Conservation (phyloP, 2,797 vertebrate genomes). For the Tenualosa thibaudeaui region DNA sequence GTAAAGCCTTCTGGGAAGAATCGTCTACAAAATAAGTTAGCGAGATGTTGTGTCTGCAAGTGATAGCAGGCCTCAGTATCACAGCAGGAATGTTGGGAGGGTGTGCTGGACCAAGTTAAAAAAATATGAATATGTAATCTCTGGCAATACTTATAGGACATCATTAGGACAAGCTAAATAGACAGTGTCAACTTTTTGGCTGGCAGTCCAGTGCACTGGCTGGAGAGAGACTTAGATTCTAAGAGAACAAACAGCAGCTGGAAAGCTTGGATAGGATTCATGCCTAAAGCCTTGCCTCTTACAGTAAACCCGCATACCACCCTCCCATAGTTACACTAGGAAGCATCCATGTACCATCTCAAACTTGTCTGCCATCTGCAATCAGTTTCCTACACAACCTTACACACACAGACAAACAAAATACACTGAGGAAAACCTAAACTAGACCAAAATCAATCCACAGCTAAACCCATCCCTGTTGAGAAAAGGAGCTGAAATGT, state of each 20-base stretch:
- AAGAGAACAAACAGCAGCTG: neutral
- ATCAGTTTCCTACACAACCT: neutral
- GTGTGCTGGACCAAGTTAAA: neutral
- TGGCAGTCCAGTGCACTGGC: neutral
- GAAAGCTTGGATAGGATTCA: neutral
- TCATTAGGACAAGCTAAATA: conserved; percentile 9
- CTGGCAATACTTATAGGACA: neutral
- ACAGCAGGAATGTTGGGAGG: neutral
- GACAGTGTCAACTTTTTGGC: neutral
- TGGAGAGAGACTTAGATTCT: neutral
- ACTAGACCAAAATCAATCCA: neutral
- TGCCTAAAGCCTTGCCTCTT: neutral
- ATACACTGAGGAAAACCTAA: neutral
- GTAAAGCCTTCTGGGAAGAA: conserved; percentile 43
- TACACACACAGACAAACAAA: neutral
- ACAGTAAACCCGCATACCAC: neutral
- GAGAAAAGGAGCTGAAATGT: neutral
- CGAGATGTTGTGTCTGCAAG: neutral
- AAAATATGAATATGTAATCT: conserved; percentile 31
- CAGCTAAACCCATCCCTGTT: neutral
- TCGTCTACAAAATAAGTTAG: neutral
- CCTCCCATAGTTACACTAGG: neutral
- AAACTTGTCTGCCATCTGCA: neutral
- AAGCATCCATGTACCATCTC: neutral
- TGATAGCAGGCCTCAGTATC: neutral